Evolutionary conservation across 2,888 invertebrate species (phyloP).

Genomic region (Macroteleia sp.): DNA sequence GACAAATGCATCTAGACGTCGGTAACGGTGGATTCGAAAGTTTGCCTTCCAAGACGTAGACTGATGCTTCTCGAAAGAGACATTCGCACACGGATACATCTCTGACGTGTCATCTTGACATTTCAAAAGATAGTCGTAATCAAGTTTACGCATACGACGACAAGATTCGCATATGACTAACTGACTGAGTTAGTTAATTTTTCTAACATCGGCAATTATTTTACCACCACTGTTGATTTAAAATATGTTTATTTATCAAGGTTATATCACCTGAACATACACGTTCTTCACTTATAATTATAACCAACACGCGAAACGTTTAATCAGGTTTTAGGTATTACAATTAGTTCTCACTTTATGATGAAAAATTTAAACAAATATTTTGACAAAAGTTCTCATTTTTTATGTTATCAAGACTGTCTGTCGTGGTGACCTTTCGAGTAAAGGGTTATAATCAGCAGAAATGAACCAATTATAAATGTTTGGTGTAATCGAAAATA

Average conservation of each 20-base stretch:
- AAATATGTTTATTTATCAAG: too few species aligned
- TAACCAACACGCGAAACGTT: too few species aligned
- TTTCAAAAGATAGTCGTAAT: constrained; percentile 54
- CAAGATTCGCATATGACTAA: constrained; percentile 6
- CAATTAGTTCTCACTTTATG: too few species aligned
- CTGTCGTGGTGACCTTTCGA: constrained; percentile 24
- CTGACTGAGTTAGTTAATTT: too few species aligned
- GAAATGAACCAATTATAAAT: constrained; percentile 22
- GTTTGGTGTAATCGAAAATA: constrained; percentile 38
- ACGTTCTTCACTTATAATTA: too few species aligned
- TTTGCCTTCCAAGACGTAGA: constrained; percentile 70
- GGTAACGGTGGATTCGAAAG: constrained; percentile 74
- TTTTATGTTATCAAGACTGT: constrained; percentile 21
- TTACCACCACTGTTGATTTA: constrained; percentile 4
- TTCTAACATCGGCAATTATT: constrained; percentile 3
- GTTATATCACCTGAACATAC: too few species aligned
- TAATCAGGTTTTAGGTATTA: too few species aligned
- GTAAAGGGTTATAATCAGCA: constrained; percentile 11
- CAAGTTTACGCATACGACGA: constrained; percentile 23
- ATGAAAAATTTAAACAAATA: too few species aligned
- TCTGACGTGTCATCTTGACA: constrained; percentile 55
- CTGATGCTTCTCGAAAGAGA: constrained; percentile 70
- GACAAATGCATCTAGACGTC: constrained; percentile 73
- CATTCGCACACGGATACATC: constrained; percentile 36
- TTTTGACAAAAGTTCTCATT: constrained; percentile 17